Percentiles rank a stretch among this genome's conserved stretches.
Evolutionary conservation across 2,113 vertebrate genomes (phyloP).

Genomic region (Ceuthmochares aereus): DNA sequence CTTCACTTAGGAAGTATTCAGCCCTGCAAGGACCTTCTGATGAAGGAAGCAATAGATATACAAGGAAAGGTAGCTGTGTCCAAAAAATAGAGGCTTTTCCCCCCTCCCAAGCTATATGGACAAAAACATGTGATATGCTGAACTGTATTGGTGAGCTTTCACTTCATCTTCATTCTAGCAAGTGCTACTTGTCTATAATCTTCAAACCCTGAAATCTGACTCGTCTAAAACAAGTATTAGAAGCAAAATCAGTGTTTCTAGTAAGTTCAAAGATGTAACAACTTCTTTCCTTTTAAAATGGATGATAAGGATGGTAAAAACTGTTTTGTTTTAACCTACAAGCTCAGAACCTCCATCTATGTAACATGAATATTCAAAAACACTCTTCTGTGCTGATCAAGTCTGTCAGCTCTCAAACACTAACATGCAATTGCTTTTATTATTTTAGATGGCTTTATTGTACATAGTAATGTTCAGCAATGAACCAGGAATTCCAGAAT

Average conservation of each 20-base stretch:
- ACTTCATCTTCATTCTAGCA: neutral
- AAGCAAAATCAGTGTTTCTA: neutral
- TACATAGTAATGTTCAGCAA: neutral
- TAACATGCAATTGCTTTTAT: neutral
- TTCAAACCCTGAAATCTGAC: neutral
- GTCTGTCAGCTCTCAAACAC: neutral
- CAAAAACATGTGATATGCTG: neutral
- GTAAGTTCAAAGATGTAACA: neutral
- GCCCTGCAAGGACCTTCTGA: neutral
- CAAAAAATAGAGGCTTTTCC: neutral
- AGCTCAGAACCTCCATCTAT: neutral
- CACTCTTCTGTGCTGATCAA: neutral
- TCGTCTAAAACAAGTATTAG: neutral
- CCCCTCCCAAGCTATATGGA: neutral
- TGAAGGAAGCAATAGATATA: neutral
- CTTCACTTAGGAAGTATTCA: neutral
- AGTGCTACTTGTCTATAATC: neutral
- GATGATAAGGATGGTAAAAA: neutral
- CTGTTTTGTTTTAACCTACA: neutral
- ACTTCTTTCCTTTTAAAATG: neutral
- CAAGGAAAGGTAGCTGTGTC: neutral
- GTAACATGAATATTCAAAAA: neutral
- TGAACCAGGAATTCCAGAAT: neutral
- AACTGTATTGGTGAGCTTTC: neutral
- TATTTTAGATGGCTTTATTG: neutral